Base-by-base conservation (phyloP, 2,797 vertebrate species). In the Galago senegalensis region DNA sequence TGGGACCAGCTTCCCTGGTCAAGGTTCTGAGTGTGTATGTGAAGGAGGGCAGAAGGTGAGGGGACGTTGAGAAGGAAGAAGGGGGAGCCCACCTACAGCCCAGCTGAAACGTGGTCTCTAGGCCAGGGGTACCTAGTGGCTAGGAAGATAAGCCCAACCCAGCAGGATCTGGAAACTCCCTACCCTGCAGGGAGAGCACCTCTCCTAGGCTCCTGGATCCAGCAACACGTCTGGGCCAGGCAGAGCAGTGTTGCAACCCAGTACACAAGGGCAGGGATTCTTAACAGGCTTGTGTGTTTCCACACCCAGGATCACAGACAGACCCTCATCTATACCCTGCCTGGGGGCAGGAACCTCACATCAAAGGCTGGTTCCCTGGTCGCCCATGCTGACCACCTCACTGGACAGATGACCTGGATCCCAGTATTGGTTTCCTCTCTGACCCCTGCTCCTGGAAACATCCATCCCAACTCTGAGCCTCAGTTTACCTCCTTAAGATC, bases 261-360 rank as follows among this genome's bases (percentile, higher is more conserved):
- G 6, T 2, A 23, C 72, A 13, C 9, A 12, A 21, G 0, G 10
- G 12, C 29, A 29, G 34, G 37, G 49, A 1, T 27, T 21, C 27
- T 27, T 23, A 0, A 0, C 2, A 17, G 1, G 12, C 2, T 0
- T 1, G 27, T 2, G 3, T 0, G 1, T 5, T 13, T 29, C 25
- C 21, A 25, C 20, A 10, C 17, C 65, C 7, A 3, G 17, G 9
- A 29, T 53, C 20, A 11, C 23, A 61, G 17, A 17, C 43, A 34
- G 76, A 27, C 40, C 53, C 46, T 58, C 60, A 2, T 7, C 70
- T 25, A 7, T 25, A 27, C 21, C 46, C 56, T 2, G 1, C 7
- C 21, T 8, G 1, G 25, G 34, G 25, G 67, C 21, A 46, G 72
- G 13, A 10, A 29, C 60, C 21, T 43, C 20, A 18, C 2, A 10